Conservation (phyloP, 1,140 invertebrate genomes). For the Drosophila serrata region DNA sequence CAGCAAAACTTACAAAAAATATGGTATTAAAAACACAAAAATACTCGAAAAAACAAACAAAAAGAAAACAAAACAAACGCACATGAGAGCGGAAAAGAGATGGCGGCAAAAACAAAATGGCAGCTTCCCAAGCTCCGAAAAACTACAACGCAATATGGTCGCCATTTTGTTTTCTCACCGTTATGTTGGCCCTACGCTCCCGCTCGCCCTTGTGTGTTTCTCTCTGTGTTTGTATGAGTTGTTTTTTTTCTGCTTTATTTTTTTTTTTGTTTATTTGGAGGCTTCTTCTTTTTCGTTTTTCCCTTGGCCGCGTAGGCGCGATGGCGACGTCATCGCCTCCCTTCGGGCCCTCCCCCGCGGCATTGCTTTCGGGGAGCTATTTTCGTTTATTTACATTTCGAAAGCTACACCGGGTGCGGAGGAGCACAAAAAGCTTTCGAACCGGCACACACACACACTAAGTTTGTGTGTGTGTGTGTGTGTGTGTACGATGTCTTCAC, state of each 20-base stretch:
- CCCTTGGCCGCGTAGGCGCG: constrained; percentile 52
- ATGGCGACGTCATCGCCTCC: constrained; percentile 68
- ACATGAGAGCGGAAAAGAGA: constrained; percentile 22
- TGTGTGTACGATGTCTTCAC: constrained; percentile 50
- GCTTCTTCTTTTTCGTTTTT: constrained; percentile 53
- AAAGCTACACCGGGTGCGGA: constrained; percentile 55
- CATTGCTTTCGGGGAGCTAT: constrained; percentile 42
- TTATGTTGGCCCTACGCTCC: constrained; percentile 70
- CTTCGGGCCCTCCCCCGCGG: neutral
- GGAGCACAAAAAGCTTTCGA: constrained; percentile 37
- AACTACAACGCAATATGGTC: constrained; percentile 80
- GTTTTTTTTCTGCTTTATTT: constrained; percentile 13
- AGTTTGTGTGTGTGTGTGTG: neutral
- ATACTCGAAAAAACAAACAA: constrained; percentile 11
- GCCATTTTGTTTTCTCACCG: constrained; percentile 76
- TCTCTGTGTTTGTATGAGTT: constrained; percentile 27
- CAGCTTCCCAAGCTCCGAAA: constrained; percentile 64
- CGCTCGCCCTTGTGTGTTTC: constrained; percentile 37
- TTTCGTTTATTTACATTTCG: constrained; percentile 81
- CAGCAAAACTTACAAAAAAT: constrained; percentile 16
- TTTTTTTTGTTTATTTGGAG: constrained; percentile 51
- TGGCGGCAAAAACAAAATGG: constrained; percentile 78
- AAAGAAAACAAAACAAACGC: constrained; percentile 12
- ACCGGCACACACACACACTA: constrained; percentile 11
- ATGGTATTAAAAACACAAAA: neutral